A percentile compares a stretch with the other conserved stretches of the same genome.
phyloP scores from a whole-genome alignment of 2,888 invertebrate species.

The Ctena decussata region DNA sequence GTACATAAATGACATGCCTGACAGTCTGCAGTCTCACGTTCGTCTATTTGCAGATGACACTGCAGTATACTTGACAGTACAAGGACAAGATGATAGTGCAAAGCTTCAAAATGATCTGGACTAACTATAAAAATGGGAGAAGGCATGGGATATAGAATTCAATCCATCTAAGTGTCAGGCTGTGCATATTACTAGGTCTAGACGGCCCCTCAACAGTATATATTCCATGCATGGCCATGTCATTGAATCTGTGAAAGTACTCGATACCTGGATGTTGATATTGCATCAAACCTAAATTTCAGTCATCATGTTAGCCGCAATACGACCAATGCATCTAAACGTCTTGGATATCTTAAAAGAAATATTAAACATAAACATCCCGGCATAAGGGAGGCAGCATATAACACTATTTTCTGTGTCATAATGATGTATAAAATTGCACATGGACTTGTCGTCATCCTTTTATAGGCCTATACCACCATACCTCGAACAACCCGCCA shows the following conservation, averaged over 20 bases:
- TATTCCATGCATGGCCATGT: background rate
- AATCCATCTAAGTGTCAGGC: slow-evolving; percentile 19
- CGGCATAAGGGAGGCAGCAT: background rate
- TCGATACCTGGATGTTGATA: background rate
- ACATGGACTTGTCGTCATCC: background rate
- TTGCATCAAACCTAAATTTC: background rate
- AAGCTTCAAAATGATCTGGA: background rate
- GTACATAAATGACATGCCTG: background rate
- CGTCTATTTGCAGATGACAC: slow-evolving; percentile 3
- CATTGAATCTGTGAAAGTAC: background rate
- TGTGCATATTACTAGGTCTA: slow-evolving; percentile 2
- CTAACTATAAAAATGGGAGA: background rate
- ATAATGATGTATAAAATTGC: background rate
- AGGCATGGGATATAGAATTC: slow-evolving; percentile 2
- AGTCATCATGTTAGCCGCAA: background rate
- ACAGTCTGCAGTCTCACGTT: background rate
- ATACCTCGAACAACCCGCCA: background rate
- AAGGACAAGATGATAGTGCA: background rate
- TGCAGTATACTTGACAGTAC: background rate
- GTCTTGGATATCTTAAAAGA: background rate
- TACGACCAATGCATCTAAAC: background rate
- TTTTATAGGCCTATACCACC: slow-evolving; percentile 7
- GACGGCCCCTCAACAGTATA: background rate
- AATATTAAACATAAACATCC: background rate
- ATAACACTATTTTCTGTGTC: background rate